Conservation (phyloP, 2,113 vertebrate species). For the Corythornis cristatus region DNA sequence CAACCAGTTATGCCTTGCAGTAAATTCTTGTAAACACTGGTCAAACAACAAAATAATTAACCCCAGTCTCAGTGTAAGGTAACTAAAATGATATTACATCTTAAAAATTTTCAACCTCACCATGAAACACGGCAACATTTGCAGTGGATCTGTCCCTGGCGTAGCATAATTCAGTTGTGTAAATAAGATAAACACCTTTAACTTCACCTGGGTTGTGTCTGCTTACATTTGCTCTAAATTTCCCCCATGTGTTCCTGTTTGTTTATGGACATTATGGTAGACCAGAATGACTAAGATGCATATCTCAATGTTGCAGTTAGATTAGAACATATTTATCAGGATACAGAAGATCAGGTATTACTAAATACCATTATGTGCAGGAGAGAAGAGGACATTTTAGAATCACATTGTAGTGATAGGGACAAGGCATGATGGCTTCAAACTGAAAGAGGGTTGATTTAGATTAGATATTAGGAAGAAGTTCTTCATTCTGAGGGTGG, state of each 20-base stretch:
- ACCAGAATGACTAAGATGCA: background rate
- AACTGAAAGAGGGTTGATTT: no score
- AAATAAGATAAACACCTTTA: background rate
- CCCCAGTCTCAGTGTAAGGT: background rate
- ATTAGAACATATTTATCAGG: background rate
- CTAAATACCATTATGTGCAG: background rate
- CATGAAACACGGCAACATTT: background rate
- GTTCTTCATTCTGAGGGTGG: no score
- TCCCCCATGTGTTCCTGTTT: background rate
- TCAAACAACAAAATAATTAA: background rate
- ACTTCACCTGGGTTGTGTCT: background rate
- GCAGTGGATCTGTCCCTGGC: background rate
- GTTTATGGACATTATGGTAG: background rate
- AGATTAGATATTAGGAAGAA: no score
- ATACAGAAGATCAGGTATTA: background rate
- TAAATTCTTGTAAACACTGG: background rate
- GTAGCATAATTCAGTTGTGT: background rate
- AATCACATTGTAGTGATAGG: no score
- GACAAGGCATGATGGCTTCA: no score
- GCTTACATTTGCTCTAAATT: background rate
- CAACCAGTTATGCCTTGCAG: background rate
- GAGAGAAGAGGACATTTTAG: no score
- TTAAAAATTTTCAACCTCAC: background rate
- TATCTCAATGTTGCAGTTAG: background rate
- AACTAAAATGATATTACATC: background rate